Base-by-base conservation (phyloP, 2,888 invertebrate species). In the Parnassius mnemosyne region DNA sequence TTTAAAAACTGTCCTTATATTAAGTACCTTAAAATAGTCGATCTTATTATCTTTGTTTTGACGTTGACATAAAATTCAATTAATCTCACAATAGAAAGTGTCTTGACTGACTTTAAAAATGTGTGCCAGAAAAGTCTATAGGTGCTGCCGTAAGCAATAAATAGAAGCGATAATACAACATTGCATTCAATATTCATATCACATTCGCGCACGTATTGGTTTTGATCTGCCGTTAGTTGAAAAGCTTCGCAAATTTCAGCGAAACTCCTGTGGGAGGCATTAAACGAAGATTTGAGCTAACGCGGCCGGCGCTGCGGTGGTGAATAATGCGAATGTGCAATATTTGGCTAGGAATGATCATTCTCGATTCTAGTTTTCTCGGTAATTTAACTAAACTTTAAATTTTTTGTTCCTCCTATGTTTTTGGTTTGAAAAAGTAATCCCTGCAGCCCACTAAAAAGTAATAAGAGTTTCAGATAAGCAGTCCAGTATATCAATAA, bases 131-230 rank as follows among this genome's bases (percentile, higher is more conserved):
- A 20, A 34, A 34, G 34, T 34, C 34, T 34, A 34, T 34, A 34
- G 5, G 5, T 34, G 34, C 34, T 34, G 34, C 25, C 16, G 13
- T 60, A n/a, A n/a, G 60, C 50, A 58, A 25, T 58, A 55, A 55
- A 54, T 54, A 55, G 55, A 51, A 59, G 54, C 16, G 51, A 59
- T 51, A 55, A 56, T 52, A 51, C 20, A 16, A 16, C 55, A 50
- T 54, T 13, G 46, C 16, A 59, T 63, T 55, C 42, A 54, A 51
- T 63, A 63, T 59, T 55, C 58, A 63, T 55, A 59, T 59, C 50
- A 25, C 44, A 63, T 59, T 41, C 42, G 54, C 44, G 25, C 46
- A 51, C 20, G 54, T 58, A 49, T 44, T 25, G 34, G 34, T 20
- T 59, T 11, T 51, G 59, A 51, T 55, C 51, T 55, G 59, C 47